These are phyloP conservation scores for Lucifuga dentata DNA, from an alignment of 2,113 vertebrate genomes.

Conservation along the genomic window DNA sequence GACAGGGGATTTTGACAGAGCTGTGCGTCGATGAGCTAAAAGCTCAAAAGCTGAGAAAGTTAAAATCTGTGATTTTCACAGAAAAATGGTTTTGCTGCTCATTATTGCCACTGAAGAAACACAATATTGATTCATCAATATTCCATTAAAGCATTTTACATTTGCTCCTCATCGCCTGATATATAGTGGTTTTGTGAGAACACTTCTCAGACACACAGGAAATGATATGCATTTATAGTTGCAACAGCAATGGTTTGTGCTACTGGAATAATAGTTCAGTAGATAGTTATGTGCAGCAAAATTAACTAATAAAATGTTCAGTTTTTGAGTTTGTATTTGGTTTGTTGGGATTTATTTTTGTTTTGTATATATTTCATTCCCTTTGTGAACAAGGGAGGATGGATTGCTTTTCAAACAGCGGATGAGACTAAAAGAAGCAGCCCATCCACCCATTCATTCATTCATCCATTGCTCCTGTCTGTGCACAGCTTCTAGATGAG, in stretches of 20 bases:
- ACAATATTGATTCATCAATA: background rate
- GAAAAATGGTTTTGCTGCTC: background rate
- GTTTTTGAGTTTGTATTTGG: constrained; percentile 1
- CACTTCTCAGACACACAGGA: too few relatives aligned
- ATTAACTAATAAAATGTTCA: too few relatives aligned
- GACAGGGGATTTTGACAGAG: background rate
- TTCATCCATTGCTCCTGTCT: constrained; percentile 18
- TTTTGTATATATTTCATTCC: constrained; percentile 9
- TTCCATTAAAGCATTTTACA: background rate
- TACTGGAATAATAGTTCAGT: too few relatives aligned
- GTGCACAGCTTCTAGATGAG: constrained; percentile 39
- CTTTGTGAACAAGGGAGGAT: constrained; percentile 11
- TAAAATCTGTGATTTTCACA: background rate
- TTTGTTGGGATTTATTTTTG: constrained; percentile 16
- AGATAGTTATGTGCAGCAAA: too few relatives aligned
- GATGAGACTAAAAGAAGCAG: constrained; percentile 28
- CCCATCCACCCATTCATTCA: constrained; percentile 25
- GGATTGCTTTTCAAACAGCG: constrained; percentile 45
- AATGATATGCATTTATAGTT: too few relatives aligned
- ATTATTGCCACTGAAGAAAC: background rate
- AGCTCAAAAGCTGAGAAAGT: too few relatives aligned
- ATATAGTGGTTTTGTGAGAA: background rate
- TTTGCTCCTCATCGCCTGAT: background rate
- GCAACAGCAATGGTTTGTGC: too few relatives aligned
- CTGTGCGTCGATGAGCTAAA: too few relatives aligned